A percentile compares a stretch with the other conserved stretches of the same genome.
Conservation (phyloP, 2,113 vertebrate genomes). For the Marcusenius ussheri region DNA sequence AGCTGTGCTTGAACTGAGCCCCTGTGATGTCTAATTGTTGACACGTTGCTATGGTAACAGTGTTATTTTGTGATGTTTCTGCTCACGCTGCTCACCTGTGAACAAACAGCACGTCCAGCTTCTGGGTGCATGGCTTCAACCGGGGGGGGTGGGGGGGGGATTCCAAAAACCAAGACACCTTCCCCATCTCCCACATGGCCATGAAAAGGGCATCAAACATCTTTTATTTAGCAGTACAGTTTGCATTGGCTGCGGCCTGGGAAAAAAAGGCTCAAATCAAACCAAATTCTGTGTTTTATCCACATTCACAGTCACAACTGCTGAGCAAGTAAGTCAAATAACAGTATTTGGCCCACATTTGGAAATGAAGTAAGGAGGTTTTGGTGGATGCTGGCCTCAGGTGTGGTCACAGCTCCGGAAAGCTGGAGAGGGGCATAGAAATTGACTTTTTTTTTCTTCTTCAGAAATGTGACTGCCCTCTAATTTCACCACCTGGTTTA, state of each 20-base stretch:
- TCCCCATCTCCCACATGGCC: background rate
- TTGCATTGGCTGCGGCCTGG: background rate
- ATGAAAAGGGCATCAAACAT: background rate
- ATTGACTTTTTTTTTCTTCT: background rate
- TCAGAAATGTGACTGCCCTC: background rate
- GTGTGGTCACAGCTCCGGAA: too few species aligned
- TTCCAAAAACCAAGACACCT: background rate
- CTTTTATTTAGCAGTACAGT: background rate
- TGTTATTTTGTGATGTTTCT: background rate
- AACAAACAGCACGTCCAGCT: background rate
- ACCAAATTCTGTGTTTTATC: background rate
- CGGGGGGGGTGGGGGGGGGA: background rate
- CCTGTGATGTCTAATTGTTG: background rate
- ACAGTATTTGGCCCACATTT: background rate
- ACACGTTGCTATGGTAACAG: background rate
- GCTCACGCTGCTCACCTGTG: background rate
- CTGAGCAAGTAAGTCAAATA: background rate
- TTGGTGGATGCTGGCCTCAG: background rate
- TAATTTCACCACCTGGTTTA: background rate
- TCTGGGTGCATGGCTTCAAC: background rate
- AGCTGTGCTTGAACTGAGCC: background rate
- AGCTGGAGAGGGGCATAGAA: background rate
- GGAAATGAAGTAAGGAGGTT: background rate
- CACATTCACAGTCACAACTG: background rate
- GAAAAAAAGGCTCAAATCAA: background rate